Conservation (phyloP, 2,113 vertebrate genomes). For the Hemibagrus wyckioides region DNA sequence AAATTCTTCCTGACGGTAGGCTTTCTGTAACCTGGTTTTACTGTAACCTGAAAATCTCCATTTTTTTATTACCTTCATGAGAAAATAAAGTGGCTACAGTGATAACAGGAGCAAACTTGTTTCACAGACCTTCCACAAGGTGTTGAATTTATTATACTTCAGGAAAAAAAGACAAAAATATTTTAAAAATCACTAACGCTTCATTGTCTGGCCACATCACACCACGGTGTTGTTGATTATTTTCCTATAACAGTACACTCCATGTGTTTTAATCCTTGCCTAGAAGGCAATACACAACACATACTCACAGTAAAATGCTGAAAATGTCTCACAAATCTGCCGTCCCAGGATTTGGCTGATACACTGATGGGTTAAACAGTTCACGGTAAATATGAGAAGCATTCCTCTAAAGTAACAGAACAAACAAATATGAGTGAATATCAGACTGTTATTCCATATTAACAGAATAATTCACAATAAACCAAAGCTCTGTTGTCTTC, state of each 20-base stretch:
- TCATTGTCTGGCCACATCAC: neutral
- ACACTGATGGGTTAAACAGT: neutral
- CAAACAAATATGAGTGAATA: neutral
- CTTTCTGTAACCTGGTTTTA: no score
- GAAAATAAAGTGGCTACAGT: neutral
- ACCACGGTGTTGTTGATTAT: neutral
- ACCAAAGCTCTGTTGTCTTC: neutral
- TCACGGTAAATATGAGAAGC: neutral
- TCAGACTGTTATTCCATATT: neutral
- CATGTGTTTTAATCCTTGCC: neutral
- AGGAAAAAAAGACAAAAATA: neutral
- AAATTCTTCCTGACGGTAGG: no score
- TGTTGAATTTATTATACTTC: neutral
- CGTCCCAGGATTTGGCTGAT: neutral
- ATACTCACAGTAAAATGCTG: neutral
- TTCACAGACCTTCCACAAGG: neutral
- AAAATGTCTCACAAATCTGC: neutral
- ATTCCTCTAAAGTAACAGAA: neutral
- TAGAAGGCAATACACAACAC: neutral
- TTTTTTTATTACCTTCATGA: no score
- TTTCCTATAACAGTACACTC: neutral
- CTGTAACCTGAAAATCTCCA: no score
- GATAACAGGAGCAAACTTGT: neutral
- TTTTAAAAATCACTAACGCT: neutral
- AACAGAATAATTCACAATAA: neutral